Conservation (phyloP, 2,797 vertebrate genomes). For the Decapterus maruadsi region DNA sequence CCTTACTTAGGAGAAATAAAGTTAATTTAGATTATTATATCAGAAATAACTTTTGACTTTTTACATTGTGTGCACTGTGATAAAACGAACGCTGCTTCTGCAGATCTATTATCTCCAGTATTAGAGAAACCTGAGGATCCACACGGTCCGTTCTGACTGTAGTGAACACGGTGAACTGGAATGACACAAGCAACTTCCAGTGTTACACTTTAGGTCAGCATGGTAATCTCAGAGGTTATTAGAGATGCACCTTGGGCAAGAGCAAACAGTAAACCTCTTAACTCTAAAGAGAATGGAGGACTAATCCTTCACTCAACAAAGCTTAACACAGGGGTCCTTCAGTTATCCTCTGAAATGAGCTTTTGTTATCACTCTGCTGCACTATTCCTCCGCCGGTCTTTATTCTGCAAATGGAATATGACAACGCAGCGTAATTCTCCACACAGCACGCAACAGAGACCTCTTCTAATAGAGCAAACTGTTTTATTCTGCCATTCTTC, state of each 20-base stretch:
- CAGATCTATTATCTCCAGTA: neutral
- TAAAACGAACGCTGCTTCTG: too few relatives aligned
- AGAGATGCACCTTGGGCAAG: constrained; percentile 52
- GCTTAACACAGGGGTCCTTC: constrained; percentile 40
- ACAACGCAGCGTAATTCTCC: constrained; percentile 10
- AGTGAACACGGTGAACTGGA: neutral
- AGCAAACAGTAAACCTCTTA: constrained; percentile 74
- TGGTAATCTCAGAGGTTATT: constrained; percentile 60
- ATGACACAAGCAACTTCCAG: constrained; percentile 5
- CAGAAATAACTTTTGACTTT: neutral
- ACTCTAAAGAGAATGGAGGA: constrained; percentile 58
- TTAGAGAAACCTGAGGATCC: neutral
- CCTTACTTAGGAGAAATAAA: too few relatives aligned
- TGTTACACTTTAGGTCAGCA: constrained; percentile 33
- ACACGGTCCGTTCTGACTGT: neutral
- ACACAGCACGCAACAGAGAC: neutral
- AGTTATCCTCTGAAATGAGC: constrained; percentile 48
- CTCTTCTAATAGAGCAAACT: constrained; percentile 3
- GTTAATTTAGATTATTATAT: neutral
- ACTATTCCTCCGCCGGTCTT: constrained; percentile 18
- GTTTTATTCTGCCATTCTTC: neutral
- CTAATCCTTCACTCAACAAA: constrained; percentile 68
- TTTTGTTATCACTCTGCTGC: constrained; percentile 46
- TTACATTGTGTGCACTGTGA: too few relatives aligned
- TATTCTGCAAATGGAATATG: constrained; percentile 14